Percentiles rank a stretch among this genome's conserved stretches.
phyloP scores from a whole-genome alignment of 35 echinoderm and acorn worm species.

The Apostichopus japonicus region DNA sequence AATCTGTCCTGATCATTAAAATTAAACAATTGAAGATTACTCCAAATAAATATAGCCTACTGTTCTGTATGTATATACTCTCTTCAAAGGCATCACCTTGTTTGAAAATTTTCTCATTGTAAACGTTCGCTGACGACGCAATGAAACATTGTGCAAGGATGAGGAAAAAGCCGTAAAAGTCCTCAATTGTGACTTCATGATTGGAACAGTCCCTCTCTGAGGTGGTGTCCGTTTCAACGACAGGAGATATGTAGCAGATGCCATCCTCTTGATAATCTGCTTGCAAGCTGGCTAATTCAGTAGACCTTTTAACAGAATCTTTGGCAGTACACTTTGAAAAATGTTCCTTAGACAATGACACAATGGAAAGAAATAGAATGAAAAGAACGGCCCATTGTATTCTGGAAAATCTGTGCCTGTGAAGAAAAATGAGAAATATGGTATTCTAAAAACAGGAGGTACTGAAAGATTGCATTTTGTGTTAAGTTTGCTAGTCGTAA shows the following conservation, averaged over 20 bases:
- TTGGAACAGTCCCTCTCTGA: not conserved
- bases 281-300: not conserved
- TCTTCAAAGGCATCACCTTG: slow-evolving; percentile 76
- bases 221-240: not conserved
- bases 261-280: not conserved
- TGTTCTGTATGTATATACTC: slow-evolving; percentile 92
- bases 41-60: slow-evolving; percentile 88
- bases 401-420: slow-evolving; percentile 72
- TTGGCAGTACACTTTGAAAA: slow-evolving; percentile 11
- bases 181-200: slow-evolving; percentile 1
- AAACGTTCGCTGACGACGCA: slow-evolving; percentile 87
- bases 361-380: slow-evolving; percentile 88
- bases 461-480: too few relatives aligned
- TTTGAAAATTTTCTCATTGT: slow-evolving; percentile 99
- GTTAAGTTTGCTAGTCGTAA: too few relatives aligned
- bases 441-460: not conserved
- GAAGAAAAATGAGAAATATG: not conserved
- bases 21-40: slow-evolving; percentile 77
- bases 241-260: not conserved
- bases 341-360: slow-evolving; percentile 83
- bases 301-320: not conserved
- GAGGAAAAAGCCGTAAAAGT: slow-evolving; percentile 37
- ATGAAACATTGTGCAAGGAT: slow-evolving; percentile 83
- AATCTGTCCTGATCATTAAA: slow-evolving; percentile 63
- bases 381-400: slow-evolving; percentile 91